Evolutionary conservation across 2,113 vertebrate species (phyloP), one percentile per base, ranked within the genome.

Genomic region (Eulacestoma nigropectus): DNA sequence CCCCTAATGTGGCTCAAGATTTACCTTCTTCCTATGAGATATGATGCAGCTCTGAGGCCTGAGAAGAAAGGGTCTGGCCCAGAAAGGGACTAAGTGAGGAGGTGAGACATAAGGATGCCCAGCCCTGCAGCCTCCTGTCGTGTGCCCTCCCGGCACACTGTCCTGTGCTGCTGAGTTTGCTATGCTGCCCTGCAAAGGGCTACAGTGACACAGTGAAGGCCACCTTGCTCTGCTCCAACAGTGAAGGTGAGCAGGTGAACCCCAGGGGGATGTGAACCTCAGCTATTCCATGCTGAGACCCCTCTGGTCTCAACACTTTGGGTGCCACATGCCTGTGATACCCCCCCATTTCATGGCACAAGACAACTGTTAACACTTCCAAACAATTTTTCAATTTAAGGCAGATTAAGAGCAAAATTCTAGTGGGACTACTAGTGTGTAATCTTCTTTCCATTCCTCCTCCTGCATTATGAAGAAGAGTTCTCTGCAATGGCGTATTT

Each of bases 401-500:
- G 47, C 67, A 95, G 94, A 96, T 96, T 95, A 97, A 86, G 89
- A 93, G 77, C 33, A 69, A 84, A 89, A 93, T 87, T 95, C 93
- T 68, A 83, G 82, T 84, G 93, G 95, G 96, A 94, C 95, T 93
- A 93, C 93, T 29, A 84, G 79, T 65, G 60, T 90, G 73, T 95
- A 95, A 96, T 96, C 96, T 96, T 35, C 96, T 94, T 93, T 89
- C 50, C 76, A 33, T 88, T 73, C 68, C 87, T 91, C 60, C 87
- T 65, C 77, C 29, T 80, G 87, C 96, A 72, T 90, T 81, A 27
- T n/a, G 77, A 56, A 80, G 86, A 49, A 25, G 90, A 73, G 80
- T 37, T 88, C 82, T 13, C 95, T 85, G 93, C 90, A 94, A 93
- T 95, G 92, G 68, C 1, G 42, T 22, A 62, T 96, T 96, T 92